Percentiles rank a stretch among this genome's conserved stretches.
Conservation (phyloP, 2,797 vertebrate genomes). For the Nannoperca australis region DNA sequence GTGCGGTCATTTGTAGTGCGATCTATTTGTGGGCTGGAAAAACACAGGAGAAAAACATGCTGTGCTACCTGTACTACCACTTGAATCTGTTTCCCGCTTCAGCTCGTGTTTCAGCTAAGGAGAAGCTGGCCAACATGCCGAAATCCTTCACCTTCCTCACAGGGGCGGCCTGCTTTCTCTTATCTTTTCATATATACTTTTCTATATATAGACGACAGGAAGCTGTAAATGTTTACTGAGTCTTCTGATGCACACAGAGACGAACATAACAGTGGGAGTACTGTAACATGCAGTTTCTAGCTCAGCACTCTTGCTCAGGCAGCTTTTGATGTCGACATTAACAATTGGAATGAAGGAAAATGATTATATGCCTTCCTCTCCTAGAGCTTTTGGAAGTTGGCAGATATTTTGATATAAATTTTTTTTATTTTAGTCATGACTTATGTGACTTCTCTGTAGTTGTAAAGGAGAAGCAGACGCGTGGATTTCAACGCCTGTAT, state of each 20-base stretch:
- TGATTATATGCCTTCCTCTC: neutral
- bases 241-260: neutral
- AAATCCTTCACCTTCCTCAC: neutral
- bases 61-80: neutral
- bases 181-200: slow-evolving; percentile 10
- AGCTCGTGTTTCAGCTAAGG: neutral
- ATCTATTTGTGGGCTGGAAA: neutral
- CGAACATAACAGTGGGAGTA: neutral
- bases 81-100: neutral
- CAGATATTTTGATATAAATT: slow-evolving; percentile 17
- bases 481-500: slow-evolving; percentile 39
- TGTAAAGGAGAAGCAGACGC: neutral
- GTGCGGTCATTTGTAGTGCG: neutral
- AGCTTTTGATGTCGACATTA: slow-evolving; percentile 23
- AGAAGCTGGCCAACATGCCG: neutral
- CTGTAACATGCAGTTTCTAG: slow-evolving; percentile 14
- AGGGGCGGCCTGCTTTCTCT: neutral
- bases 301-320: neutral
- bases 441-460: slow-evolving; percentile 6
- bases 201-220: neutral
- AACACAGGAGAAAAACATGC: neutral
- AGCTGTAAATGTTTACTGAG: slow-evolving; percentile 9
- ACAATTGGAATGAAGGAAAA: slow-evolving; percentile 8
- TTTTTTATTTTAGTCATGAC: slow-evolving; percentile 1
- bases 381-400: neutral